Conservation (phyloP, 1,140 invertebrate species). For the Coenobita brevimanus region DNA sequence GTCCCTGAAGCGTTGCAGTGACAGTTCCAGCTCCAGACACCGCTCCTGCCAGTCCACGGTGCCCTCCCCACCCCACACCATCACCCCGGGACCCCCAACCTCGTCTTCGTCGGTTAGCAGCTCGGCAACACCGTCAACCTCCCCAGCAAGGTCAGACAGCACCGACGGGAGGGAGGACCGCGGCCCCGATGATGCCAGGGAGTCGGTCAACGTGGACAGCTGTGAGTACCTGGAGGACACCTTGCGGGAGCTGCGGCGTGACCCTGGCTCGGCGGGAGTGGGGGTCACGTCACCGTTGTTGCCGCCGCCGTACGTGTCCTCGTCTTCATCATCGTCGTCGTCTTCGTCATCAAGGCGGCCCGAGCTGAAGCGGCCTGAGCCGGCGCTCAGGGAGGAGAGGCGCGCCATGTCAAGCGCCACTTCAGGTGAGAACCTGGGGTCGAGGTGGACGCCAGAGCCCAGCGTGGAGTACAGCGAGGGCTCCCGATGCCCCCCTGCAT, state of each 20-base stretch:
- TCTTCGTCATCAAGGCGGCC: constrained; percentile 40
- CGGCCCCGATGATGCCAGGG: constrained; percentile 47
- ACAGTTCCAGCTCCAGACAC: constrained; percentile 86
- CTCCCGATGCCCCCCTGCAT: constrained; percentile 8
- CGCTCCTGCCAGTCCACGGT: constrained; percentile 84
- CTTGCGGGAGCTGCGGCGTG: constrained; percentile 77
- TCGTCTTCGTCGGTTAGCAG: constrained; percentile 53
- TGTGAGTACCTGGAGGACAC: constrained; percentile 51
- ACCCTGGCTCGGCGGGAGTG: constrained; percentile 76
- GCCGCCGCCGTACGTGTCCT: constrained; percentile 44
- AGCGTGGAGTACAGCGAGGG: constrained; percentile 56
- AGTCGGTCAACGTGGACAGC: constrained; percentile 72
- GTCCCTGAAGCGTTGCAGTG: constrained; percentile 85
- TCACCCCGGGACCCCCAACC: constrained; percentile 24
- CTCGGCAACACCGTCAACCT: constrained; percentile 59
- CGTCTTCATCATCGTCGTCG: constrained; percentile 56
- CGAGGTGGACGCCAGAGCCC: constrained; percentile 46
- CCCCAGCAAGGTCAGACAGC: constrained; percentile 75
- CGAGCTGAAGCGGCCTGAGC: constrained; percentile 52
- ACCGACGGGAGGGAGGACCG: constrained; percentile 73
- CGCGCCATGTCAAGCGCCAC: constrained; percentile 65
- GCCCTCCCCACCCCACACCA: constrained; percentile 64
- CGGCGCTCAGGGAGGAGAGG: constrained; percentile 63
- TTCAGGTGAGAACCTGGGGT: constrained; percentile 63
- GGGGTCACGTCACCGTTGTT: constrained; percentile 60